Conservation (phyloP, 2,113 vertebrate genomes). For the Leucosticte australis region DNA sequence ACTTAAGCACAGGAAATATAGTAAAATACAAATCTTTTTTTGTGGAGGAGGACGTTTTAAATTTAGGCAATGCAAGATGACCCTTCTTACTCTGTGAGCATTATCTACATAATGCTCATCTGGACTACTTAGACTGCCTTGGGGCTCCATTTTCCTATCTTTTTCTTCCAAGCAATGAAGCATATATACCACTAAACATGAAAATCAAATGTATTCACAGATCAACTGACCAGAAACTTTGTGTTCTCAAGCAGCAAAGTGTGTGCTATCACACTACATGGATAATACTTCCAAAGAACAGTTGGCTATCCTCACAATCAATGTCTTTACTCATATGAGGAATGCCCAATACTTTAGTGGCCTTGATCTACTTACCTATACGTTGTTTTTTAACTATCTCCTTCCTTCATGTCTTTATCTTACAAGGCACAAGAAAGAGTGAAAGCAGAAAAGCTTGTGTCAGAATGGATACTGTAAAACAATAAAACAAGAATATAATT, state of each 20-base stretch:
- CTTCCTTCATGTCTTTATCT: background rate
- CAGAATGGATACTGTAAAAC: background rate
- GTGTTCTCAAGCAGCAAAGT: background rate
- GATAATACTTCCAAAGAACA: background rate
- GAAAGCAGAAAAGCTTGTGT: background rate
- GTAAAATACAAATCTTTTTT: background rate
- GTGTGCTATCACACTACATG: fast-evolving
- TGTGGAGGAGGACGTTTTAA: fast-evolving
- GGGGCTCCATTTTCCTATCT: background rate
- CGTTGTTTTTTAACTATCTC: background rate
- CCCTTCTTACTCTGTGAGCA: background rate
- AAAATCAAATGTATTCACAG: background rate
- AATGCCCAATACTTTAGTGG: background rate
- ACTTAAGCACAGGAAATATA: background rate
- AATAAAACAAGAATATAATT: background rate
- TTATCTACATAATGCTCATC: background rate
- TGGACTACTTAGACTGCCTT: background rate
- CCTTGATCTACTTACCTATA: background rate
- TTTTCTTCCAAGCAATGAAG: background rate
- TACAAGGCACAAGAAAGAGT: background rate
- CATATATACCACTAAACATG: background rate
- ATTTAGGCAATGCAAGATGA: background rate
- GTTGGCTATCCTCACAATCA: background rate
- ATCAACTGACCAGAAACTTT: background rate
- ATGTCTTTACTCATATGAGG: background rate